Evolutionary conservation across 2,888 invertebrate genomes (phyloP).

Genomic region (Orthonevra nobilis): DNA sequence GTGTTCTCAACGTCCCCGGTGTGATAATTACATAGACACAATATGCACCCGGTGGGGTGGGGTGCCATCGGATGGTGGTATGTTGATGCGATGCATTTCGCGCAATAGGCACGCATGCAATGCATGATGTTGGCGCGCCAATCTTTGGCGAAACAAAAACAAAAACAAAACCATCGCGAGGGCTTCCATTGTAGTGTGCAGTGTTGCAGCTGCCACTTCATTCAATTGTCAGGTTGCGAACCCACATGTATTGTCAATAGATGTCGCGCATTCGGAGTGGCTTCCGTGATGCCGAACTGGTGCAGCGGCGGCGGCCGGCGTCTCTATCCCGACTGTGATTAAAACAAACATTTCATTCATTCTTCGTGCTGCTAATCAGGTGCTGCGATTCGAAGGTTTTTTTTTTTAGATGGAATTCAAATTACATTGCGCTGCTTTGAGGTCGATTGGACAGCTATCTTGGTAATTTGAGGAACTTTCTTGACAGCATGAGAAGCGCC

Average conservation of each 20-base stretch:
- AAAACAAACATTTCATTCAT: conserved; percentile 35
- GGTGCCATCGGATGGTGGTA: conserved; percentile 2
- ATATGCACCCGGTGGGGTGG: conserved; percentile 31
- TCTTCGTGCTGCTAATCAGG: conserved; percentile 38
- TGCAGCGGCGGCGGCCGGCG: neutral
- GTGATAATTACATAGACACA: conserved; percentile 63
- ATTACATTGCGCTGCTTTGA: conserved; percentile 7
- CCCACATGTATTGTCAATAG: conserved; percentile 17
- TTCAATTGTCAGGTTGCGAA: conserved; percentile 50
- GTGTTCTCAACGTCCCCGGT: conserved; percentile 50
- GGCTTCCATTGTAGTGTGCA: conserved; percentile 37
- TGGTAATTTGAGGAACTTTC: neutral
- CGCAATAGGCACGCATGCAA: conserved; percentile 17
- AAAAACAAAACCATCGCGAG: too few species aligned
- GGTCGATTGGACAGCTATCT: conserved; percentile 16
- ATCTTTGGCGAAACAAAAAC: conserved; percentile 5
- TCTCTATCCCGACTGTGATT: too few species aligned
- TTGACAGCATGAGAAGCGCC: neutral
- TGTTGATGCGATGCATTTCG: conserved; percentile 31
- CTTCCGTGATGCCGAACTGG: conserved; percentile 19
- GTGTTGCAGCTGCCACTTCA: conserved; percentile 50
- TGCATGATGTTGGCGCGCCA: conserved; percentile 19
- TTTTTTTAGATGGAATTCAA: too few species aligned
- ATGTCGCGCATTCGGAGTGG: conserved; percentile 4
- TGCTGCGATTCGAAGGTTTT: conserved; percentile 4